Evolutionary conservation across 2,888 invertebrate species (phyloP).

Genomic region (Drosophila leonis): DNA sequence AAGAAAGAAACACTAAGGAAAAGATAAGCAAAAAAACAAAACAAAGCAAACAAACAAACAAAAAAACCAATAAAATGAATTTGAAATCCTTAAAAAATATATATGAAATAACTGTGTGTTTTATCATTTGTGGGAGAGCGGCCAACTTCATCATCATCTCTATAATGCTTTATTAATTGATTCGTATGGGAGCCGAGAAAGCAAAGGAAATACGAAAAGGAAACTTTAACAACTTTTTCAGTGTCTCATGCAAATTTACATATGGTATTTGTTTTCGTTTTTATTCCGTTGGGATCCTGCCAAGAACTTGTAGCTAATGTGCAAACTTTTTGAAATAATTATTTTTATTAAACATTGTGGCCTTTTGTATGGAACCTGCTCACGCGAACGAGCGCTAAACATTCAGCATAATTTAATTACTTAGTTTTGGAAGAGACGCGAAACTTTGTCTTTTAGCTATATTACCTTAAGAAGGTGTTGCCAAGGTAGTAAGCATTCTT

Average conservation of each 20-base stretch:
- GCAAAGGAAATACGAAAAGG: neutral
- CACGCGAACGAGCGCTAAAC: slow-evolving; percentile 10
- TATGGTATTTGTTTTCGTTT: slow-evolving; percentile 15
- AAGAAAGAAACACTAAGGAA: slow-evolving; percentile 60
- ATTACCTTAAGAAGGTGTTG: slow-evolving; percentile 3
- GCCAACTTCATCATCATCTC: neutral
- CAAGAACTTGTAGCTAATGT: slow-evolving; percentile 24
- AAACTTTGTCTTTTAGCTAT: slow-evolving; percentile 6
- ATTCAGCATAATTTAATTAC: slow-evolving; percentile 53
- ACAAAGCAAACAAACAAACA: slow-evolving; percentile 25
- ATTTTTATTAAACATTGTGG: slow-evolving; percentile 8
- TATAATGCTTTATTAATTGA: neutral
- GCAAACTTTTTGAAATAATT: slow-evolving; percentile 33
- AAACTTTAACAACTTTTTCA: neutral
- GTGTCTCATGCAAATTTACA: slow-evolving; percentile 17
- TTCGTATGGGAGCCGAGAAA: neutral
- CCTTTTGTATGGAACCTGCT: neutral
- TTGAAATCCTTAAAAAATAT: slow-evolving; percentile 82
- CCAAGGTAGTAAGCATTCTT: neutral
- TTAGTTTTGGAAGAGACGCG: slow-evolving; percentile 5
- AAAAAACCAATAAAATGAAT: slow-evolving; percentile 81
- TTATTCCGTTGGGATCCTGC: slow-evolving; percentile 26
- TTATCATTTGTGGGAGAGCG: slow-evolving; percentile 32
- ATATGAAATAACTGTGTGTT: slow-evolving; percentile 47
- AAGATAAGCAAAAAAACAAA: slow-evolving; percentile 51